Conservation (phyloP, 2,888 invertebrate genomes). For the Drosophila demipolita region DNA sequence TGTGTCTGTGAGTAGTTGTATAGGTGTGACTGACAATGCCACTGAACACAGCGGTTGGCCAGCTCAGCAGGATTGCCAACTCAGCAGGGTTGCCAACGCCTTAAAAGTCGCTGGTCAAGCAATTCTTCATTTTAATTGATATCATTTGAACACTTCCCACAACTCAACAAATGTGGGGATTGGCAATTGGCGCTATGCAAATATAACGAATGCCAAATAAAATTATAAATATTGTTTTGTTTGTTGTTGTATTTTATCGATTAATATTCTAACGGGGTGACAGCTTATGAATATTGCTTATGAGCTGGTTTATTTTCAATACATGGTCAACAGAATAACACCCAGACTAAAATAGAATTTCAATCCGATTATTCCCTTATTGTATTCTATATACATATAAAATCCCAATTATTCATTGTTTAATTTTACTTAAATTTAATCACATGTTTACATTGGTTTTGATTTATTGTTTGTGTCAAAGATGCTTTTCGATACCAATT, state of each 20-base stretch:
- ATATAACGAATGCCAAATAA: background rate
- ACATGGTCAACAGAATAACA: background rate
- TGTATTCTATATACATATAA: background rate
- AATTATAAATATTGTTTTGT: background rate
- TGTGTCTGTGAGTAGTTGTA: background rate
- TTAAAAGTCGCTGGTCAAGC: conserved; percentile 5
- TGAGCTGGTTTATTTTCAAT: background rate
- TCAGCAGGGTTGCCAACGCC: conserved; percentile 31
- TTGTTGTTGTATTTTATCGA: background rate
- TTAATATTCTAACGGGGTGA: background rate
- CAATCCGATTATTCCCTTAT: background rate
- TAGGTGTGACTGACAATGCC: conserved; percentile 28
- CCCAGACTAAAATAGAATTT: background rate
- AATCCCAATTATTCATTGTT: background rate
- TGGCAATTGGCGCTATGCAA: conserved; percentile 12
- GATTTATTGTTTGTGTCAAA: conserved; percentile 18
- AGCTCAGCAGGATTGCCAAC: conserved; percentile 40
- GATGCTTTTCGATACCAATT: conserved; percentile 14
- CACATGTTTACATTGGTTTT: background rate
- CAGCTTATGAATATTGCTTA: background rate
- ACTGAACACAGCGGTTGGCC: conserved; percentile 37
- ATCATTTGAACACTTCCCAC: conserved; percentile 41
- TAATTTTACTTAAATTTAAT: conserved; percentile 5
- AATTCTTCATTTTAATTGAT: conserved; percentile 49
- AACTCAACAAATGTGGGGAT: background rate